Evolutionary conservation across 1,140 invertebrate species (phyloP).

Genomic region (Campoletis sonorensis): DNA sequence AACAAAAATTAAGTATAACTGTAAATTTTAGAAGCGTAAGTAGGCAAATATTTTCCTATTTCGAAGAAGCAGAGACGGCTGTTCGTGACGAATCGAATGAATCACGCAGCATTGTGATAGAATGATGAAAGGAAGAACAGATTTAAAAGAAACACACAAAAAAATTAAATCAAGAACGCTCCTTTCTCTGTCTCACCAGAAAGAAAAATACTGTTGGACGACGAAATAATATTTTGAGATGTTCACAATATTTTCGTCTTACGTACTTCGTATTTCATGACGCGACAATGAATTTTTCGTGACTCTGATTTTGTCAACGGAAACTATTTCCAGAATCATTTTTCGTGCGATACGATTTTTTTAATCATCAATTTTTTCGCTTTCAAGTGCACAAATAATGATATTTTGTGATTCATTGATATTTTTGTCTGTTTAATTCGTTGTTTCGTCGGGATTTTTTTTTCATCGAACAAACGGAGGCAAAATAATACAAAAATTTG

Average conservation of each 20-base stretch:
- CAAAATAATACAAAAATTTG: no score
- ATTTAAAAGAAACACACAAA: not conserved
- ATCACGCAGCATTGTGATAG: constrained; percentile 9
- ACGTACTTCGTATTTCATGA: no score
- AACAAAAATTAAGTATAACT: not conserved
- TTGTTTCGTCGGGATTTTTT: no score
- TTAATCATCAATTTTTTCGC: no score
- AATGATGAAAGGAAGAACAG: not conserved
- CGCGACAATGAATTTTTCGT: no score
- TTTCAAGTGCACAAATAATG: no score
- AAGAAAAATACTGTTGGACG: constrained; percentile 16
- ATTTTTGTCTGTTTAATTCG: no score
- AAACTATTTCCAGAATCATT: no score
- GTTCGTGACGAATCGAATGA: not conserved
- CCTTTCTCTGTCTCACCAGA: not conserved
- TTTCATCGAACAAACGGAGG: no score
- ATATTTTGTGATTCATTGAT: no score
- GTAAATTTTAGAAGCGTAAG: constrained; percentile 18
- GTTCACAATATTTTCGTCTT: constrained; percentile 2
- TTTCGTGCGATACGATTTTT: no score
- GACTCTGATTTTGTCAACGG: no score
- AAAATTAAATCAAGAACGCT: not conserved
- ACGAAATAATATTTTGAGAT: not conserved
- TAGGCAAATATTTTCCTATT: constrained; percentile 16
- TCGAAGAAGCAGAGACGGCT: not conserved